Evolutionary conservation across 2,888 invertebrate genomes (phyloP).

Genomic region (Galerucella pusilla): DNA sequence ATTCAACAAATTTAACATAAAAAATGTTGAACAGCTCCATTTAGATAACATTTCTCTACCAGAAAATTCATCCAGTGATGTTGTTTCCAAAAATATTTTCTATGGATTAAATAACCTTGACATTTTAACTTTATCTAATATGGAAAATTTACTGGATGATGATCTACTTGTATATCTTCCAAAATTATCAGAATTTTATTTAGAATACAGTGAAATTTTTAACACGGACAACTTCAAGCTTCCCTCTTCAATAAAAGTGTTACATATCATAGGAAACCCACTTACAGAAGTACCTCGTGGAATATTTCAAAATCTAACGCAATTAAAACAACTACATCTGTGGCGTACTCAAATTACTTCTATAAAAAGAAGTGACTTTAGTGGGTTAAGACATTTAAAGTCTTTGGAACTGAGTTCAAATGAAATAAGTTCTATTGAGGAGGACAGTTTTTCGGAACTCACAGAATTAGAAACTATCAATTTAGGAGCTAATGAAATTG

Average conservation of each 20-base stretch:
- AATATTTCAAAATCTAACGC: slow-evolving; percentile 72
- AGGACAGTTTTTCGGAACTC: slow-evolving; percentile 68
- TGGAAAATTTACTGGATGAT: slow-evolving; percentile 31
- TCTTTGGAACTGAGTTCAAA: slow-evolving; percentile 79
- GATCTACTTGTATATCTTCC: slow-evolving; percentile 49
- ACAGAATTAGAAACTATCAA: slow-evolving; percentile 48
- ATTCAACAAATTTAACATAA: slow-evolving; percentile 64
- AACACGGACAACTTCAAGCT: slow-evolving; percentile 72
- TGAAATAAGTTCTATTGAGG: slow-evolving; percentile 71
- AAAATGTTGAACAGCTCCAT: slow-evolving; percentile 15
- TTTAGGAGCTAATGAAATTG: slow-evolving; percentile 60
- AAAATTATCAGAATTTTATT: slow-evolving; percentile 46
- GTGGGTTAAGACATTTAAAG: slow-evolving; percentile 71
- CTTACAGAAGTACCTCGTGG: slow-evolving; percentile 72
- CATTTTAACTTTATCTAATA: slow-evolving; percentile 10
- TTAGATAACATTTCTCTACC: slow-evolving; percentile 22
- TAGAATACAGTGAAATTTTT: slow-evolving; percentile 46
- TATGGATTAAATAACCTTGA: slow-evolving; percentile 17
- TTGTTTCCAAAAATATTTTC: slow-evolving; percentile 32
- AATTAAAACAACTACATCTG: slow-evolving; percentile 74
- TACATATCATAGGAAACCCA: slow-evolving; percentile 77
- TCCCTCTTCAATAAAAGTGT: slow-evolving; percentile 70
- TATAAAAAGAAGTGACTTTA: slow-evolving; percentile 70
- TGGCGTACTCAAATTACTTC: slow-evolving; percentile 67
- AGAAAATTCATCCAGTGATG: slow-evolving; percentile 10